phyloP scores from a whole-genome alignment of 1,140 invertebrate genomes.

The Tetraneura akinire region DNA sequence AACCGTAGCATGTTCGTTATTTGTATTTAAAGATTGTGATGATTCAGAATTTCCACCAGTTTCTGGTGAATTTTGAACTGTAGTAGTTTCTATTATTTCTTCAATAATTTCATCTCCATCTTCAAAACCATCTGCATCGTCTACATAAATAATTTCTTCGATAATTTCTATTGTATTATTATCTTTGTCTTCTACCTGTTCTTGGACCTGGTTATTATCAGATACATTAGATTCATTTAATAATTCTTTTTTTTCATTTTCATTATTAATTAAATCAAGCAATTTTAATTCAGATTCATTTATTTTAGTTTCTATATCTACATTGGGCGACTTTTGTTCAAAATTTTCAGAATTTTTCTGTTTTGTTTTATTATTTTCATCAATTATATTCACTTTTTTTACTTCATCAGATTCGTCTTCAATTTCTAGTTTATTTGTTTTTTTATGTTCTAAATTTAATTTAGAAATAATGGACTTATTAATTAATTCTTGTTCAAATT shows the following conservation, averaged over 20 bases:
- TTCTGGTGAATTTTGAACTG: neutral
- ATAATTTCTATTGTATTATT: neutral
- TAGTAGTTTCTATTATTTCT: slow-evolving; percentile 14
- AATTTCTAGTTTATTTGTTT: no score
- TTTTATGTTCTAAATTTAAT: no score
- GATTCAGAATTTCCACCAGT: neutral
- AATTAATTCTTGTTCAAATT: no score
- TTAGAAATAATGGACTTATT: no score
- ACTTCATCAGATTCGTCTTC: no score
- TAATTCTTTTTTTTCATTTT: neutral
- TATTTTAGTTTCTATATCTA: neutral
- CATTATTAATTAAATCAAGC: neutral
- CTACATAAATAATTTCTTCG: neutral
- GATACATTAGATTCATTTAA: neutral
- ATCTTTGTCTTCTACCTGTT: neutral
- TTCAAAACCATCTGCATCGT: neutral
- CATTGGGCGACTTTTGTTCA: neutral
- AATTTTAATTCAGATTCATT: neutral
- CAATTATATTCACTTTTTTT: no score
- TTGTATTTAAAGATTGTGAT: neutral
- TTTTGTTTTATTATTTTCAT: neutral
- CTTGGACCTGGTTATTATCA: no score
- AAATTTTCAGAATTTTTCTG: neutral
- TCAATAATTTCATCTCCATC: neutral
- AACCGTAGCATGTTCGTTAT: neutral